A percentile compares a stretch with the other conserved stretches of the same genome.
phyloP scores from a whole-genome alignment of 2,888 invertebrate genomes.

The Therioaphis trifolii region DNA sequence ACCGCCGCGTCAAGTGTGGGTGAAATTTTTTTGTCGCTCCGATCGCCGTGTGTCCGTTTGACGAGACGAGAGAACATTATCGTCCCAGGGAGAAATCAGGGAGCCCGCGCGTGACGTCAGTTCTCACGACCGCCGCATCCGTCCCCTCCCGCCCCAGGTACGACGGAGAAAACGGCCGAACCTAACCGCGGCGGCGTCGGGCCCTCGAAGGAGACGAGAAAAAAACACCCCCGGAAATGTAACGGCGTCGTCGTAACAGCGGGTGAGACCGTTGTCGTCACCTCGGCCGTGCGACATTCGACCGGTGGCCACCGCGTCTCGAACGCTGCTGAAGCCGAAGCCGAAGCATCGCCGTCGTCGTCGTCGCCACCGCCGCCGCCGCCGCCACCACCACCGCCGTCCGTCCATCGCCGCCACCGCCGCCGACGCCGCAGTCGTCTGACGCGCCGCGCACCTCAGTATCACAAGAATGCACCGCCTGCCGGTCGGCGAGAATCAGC shows the following conservation, averaged over 20 bases:
- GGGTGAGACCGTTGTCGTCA: neutral
- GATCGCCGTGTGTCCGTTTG: neutral
- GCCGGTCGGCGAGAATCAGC: slow-evolving; percentile 25
- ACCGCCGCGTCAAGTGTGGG: neutral
- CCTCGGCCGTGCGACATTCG: slow-evolving; percentile 10
- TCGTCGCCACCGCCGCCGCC: neutral
- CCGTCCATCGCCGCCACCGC: neutral
- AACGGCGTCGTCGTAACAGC: neutral
- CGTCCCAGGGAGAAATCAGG: no score
- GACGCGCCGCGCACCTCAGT: neutral
- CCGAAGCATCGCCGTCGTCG: neutral
- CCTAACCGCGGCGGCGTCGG: neutral
- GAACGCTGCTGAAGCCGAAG: neutral
- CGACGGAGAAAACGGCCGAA: neutral
- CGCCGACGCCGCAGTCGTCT: neutral
- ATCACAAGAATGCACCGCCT: slow-evolving; percentile 1
- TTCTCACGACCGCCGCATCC: no score
- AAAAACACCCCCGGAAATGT: no score
- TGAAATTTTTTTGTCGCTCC: neutral
- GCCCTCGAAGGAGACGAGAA: no score
- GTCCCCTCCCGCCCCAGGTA: neutral
- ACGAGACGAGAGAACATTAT: neutral
- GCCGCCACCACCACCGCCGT: neutral
- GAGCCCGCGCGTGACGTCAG: neutral
- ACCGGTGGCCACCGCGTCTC: neutral